Percentiles rank a stretch among this genome's conserved stretches.
phyloP scores from a whole-genome alignment of 2,888 invertebrate species.

The Daptonema setosum region DNA sequence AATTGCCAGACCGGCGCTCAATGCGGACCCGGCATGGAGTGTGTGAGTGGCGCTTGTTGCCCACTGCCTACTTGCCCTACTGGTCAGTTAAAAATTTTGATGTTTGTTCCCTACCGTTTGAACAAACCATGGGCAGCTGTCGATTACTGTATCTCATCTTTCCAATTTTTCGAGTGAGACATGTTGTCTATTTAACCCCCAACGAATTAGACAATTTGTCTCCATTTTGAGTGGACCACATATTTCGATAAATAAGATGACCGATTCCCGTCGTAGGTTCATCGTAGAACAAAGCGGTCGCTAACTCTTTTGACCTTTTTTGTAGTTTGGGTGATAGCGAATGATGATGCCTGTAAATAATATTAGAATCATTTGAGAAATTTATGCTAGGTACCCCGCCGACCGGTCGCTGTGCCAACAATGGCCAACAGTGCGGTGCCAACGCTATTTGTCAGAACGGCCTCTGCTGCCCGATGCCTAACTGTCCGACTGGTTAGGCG shows the following conservation, averaged over 20 bases:
- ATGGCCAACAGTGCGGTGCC: not conserved
- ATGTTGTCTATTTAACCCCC: not conserved
- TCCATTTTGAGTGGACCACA: no score
- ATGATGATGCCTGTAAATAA: no score
- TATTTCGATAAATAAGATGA: no score
- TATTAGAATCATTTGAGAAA: no score
- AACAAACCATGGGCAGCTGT: no score
- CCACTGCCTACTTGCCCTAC: not conserved
- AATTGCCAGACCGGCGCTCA: not conserved
- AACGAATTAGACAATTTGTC: not conserved
- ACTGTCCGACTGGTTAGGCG: slow-evolving; percentile 15
- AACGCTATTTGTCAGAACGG: not conserved
- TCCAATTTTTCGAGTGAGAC: no score
- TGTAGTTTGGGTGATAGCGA: no score
- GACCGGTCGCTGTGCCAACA: not conserved
- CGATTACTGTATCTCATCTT: no score
- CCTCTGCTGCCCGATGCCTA: slow-evolving; percentile 19
- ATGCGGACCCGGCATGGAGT: not conserved
- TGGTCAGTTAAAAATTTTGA: not conserved
- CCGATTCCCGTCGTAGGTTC: no score
- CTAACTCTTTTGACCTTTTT: no score
- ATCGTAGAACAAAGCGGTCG: no score
- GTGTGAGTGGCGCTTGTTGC: not conserved
- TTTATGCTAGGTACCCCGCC: slow-evolving; percentile 7
- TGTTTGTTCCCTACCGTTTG: not conserved